Evolutionary conservation across 1,140 invertebrate genomes (phyloP).

Genomic region (Cotesia chilonis): DNA sequence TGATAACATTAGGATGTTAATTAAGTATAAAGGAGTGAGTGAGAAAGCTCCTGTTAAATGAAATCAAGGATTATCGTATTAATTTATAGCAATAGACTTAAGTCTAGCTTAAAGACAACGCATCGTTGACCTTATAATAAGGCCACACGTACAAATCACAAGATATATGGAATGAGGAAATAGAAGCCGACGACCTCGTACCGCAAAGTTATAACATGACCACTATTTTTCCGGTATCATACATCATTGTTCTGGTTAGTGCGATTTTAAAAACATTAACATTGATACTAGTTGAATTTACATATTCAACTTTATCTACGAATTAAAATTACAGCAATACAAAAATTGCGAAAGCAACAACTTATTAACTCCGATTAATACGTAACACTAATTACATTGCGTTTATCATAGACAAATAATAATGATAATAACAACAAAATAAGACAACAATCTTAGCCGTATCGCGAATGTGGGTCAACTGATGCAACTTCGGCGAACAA

Average conservation of each 20-base stretch:
- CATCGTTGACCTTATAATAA: not conserved
- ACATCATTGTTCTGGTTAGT: too few species aligned
- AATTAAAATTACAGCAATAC: too few species aligned
- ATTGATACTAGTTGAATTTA: too few species aligned
- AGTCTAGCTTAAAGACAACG: not conserved
- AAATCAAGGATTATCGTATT: constrained; percentile 14
- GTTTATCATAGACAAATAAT: not conserved
- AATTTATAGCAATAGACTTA: not conserved
- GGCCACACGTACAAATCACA: constrained; percentile 7
- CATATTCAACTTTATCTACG: too few species aligned
- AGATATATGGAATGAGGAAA: constrained; percentile 34
- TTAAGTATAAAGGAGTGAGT: not conserved
- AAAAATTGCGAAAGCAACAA: not conserved
- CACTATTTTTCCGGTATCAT: constrained; percentile 8
- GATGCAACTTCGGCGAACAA: constrained; percentile 37
- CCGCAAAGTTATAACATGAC: not conserved
- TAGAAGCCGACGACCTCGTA: not conserved
- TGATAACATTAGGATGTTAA: too few species aligned
- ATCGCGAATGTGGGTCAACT: constrained; percentile 33
- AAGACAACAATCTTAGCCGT: constrained; percentile 9
- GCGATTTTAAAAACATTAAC: too few species aligned
- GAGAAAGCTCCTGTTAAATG: not conserved
- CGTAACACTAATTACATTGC: too few species aligned
- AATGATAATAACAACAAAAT: constrained; percentile 8
- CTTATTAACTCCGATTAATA: too few species aligned